Base-by-base conservation (phyloP, 2,888 invertebrate genomes). In the Ramazzottius varieornatus region DNA sequence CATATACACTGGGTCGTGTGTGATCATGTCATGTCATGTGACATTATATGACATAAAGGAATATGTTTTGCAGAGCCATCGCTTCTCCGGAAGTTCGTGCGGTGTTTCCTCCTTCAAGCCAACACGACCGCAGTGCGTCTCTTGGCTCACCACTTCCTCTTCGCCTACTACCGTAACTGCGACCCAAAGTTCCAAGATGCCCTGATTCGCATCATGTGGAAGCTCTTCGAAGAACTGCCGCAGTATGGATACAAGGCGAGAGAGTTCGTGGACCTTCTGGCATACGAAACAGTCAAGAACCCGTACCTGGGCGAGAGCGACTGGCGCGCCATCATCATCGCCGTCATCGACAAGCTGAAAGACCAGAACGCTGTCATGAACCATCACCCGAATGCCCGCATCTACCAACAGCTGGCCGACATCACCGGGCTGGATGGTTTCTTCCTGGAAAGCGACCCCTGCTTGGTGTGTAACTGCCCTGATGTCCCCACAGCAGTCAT, bases 391-490 rank as follows among this genome's bases (percentile, higher is more conserved):
- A 94, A 94, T 78, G 89, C 91, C 0, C 86, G 86, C 67, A 81
- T 94, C 46, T 94, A 94, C 76, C 86, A 88, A 75, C 75, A 70
- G 54, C 29, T 54, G 54, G 29, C 20, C 29, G 54, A 54, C 20
- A 54, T 54, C 29, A 54, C 54, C 24, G 54, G 54, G 73, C 82
- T 93, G 63, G 93, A 93, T 74, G 94, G 94, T 0, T 93, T 88
- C 77, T 96, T 89, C 75, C 79, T 96, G 68, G 94, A 96, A 79
- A 89, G 90, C 32, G 93, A 94, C 74, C 96, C 96, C 0, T 98
- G 96, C 72, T 82, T 94, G 66, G 93, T 94, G 0, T 96, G 96
- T 77, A 94, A 94, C 78, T 93, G 93, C 78, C 93, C 93, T 0
- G 94, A 96, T 77, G 86, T 92, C 29, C 85, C 92, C 0, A 54